These are phyloP conservation scores for Bubalus kerabau DNA, from an alignment of 2,113 vertebrate genomes.

Conservation along the genomic window DNA sequence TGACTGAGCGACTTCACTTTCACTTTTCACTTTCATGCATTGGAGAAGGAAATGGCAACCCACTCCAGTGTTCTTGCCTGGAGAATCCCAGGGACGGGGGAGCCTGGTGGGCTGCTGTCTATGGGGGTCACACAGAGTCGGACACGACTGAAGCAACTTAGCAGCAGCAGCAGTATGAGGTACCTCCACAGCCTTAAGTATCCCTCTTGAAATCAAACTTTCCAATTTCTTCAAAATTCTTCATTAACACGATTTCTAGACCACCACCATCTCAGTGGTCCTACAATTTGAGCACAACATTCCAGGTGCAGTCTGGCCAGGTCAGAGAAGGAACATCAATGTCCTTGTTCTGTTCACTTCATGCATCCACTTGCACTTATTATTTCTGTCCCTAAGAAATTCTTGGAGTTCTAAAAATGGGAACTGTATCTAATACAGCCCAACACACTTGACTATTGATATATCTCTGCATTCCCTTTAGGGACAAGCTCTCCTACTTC, in stretches of 20 bases:
- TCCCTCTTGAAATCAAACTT: not conserved
- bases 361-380: not conserved
- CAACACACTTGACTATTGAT: not conserved
- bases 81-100: too few relatives aligned
- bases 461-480: not conserved
- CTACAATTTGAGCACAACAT: not conserved
- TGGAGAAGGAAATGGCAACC: too few relatives aligned
- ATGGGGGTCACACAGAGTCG: too few relatives aligned
- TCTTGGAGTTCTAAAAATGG: not conserved
- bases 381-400: not conserved
- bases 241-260: not conserved
- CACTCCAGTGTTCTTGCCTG: too few relatives aligned
- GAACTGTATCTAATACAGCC: not conserved
- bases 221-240: not conserved
- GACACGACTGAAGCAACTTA: accelerated
- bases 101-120: accelerated
- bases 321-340: not conserved
- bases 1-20: too few relatives aligned
- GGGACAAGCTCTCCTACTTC: not conserved
- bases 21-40: too few relatives aligned
- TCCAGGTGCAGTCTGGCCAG: not conserved
- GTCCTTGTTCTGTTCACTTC: not conserved
- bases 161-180: too few relatives aligned
- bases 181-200: not conserved
- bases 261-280: not conserved